Percentiles rank a stretch among this genome's conserved stretches.
These are phyloP conservation scores for Heterotis niloticus DNA, from an alignment of 2,113 vertebrate genomes.

Conservation along the genomic window DNA sequence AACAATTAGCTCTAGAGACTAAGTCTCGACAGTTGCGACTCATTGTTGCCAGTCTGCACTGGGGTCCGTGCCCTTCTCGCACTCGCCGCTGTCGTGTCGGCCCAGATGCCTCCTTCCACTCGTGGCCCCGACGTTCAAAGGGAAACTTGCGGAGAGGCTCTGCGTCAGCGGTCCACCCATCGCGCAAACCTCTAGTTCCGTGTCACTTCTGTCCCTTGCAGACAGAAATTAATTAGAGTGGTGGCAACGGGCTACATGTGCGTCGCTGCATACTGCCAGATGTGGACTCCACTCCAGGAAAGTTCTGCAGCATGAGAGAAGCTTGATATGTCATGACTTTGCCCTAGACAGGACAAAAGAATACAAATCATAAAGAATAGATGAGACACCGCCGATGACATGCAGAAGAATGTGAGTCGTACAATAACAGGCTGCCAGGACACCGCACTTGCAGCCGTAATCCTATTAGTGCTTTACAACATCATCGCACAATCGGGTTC, in stretches of 20 bases:
- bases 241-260: not conserved
- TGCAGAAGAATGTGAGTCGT: not conserved
- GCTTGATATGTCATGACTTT: not conserved
- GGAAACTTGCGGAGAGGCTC: not conserved
- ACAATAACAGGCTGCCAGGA: constrained; percentile 23
- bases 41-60: constrained; percentile 11
- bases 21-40: constrained; percentile 46
- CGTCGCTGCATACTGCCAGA: not conserved
- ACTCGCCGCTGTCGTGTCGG: not conserved
- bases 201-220: not conserved
- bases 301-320: not conserved
- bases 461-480: constrained; percentile 43
- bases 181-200: not conserved
- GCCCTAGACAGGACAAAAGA: not conserved
- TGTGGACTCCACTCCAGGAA: not conserved
- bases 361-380: too few species aligned
- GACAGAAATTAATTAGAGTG: not conserved
- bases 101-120: not conserved
- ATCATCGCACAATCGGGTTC: constrained; percentile 29
- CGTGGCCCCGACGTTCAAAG: not conserved
- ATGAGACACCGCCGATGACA: too few species aligned
- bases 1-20: constrained; percentile 57
- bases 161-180: not conserved
- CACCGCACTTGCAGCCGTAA: constrained; percentile 31
- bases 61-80: not conserved